Base-by-base conservation (phyloP, 1,140 invertebrate genomes). In the Stratiolaelaps scimitus region DNA sequence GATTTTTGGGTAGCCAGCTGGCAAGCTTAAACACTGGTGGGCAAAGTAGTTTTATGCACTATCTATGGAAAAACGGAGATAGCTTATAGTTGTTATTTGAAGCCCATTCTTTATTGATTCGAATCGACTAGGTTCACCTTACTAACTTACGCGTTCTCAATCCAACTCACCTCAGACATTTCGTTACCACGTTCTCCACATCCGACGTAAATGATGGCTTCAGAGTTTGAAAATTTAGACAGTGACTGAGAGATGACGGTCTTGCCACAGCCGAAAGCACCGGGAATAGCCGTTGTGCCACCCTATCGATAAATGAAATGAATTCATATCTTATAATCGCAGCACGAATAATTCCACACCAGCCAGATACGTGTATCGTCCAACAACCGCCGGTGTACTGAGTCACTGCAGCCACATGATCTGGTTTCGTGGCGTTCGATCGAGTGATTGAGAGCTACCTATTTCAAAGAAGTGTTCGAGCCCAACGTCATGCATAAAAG, bases 151-250 rank as follows among this genome's bases (percentile, higher is more conserved):
- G 30, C 19, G 45, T 19, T 53, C 15, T 6, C 7, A 48, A 60
- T 26, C 53, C 13, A 15, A 60, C 53, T 17, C 53, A 60, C 53
- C 85, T 86, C 91, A 80, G 86, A 92, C 92, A 81, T 95, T 86
- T 86, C 85, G 77, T 87, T 87, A 74, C 86, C 86, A 80, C 88
- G 80, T 72, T 91, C 88, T 68, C 88, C 88, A 76, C 96, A 99
- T 71, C 96, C 96, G 43, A 99, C 96, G 78, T 98, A 98, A 74
- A 99, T 82, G 75, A 99, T 98, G 70, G 98, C 92, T 79, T 99
- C 94, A 67, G 92, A 97, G 81, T 99, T 99, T 72, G 93, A 97
- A 79, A 94, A 99, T 77, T 99, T 99, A 69, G 94, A 98, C 66
- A 99, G 79, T 7, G 96, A 90, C 79, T 98, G 93, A 0, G 92